phyloP scores from a whole-genome alignment of 2,888 invertebrate genomes.

The Nowickia ferox region DNA sequence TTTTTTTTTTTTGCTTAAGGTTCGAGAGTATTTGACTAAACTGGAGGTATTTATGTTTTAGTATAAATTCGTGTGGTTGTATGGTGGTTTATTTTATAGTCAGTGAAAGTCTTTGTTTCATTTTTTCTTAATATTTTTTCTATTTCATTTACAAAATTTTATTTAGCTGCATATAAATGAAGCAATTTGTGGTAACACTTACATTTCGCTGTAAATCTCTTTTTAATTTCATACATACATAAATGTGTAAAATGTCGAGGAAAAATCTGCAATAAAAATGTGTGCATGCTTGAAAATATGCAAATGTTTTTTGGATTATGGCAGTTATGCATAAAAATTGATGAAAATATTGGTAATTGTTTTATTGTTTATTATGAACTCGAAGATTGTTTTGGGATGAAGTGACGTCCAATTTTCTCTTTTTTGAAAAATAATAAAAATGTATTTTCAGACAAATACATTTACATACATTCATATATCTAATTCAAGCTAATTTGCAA shows the following conservation, averaged over 20 bases:
- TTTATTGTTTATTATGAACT: neutral
- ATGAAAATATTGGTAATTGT: slow-evolving; percentile 36
- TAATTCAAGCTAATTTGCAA: too few relatives aligned
- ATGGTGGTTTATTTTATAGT: slow-evolving; percentile 61
- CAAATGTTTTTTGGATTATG: slow-evolving; percentile 1
- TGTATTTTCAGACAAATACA: too few relatives aligned
- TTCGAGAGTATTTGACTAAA: slow-evolving; percentile 56
- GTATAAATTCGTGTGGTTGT: slow-evolving; percentile 58
- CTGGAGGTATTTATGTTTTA: slow-evolving; percentile 60
- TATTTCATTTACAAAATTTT: slow-evolving; percentile 38
- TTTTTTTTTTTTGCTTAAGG: neutral
- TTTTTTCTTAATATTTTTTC: slow-evolving; percentile 24
- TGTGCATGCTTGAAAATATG: neutral
- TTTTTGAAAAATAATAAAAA: too few relatives aligned
- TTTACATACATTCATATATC: too few relatives aligned
- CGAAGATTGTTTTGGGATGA: too few relatives aligned
- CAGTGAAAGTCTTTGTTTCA: slow-evolving; percentile 66
- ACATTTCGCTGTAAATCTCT: slow-evolving; percentile 66
- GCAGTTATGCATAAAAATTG: slow-evolving; percentile 28
- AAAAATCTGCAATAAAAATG: neutral
- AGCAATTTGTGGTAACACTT: slow-evolving; percentile 71
- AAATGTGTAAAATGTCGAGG: slow-evolving; percentile 24
- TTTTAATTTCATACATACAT: slow-evolving; percentile 3
- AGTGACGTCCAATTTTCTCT: too few relatives aligned
- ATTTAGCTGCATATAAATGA: slow-evolving; percentile 70